Percentiles rank a stretch among this genome's conserved stretches.
Conservation (phyloP, 2,888 invertebrate genomes). For the Diachrysia chrysitis region DNA sequence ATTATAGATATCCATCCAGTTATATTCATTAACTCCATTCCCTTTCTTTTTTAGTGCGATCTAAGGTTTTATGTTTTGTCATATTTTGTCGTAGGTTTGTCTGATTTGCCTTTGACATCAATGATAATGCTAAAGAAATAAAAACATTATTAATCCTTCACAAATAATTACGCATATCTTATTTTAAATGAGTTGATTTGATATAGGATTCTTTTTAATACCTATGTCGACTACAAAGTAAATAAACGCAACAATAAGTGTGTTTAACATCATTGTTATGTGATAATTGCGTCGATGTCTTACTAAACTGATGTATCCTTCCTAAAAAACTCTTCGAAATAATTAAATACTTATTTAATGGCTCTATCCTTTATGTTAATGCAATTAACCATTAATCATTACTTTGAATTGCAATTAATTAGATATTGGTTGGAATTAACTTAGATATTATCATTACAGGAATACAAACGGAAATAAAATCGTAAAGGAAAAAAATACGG, state of each 20-base stretch:
- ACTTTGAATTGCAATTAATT: neutral
- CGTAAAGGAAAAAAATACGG: neutral
- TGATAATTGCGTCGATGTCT: neutral
- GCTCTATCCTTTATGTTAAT: neutral
- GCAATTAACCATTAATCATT: neutral
- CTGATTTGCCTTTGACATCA: no score
- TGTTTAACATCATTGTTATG: neutral
- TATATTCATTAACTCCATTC: no score
- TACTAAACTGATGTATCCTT: neutral
- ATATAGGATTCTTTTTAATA: neutral
- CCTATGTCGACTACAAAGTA: neutral
- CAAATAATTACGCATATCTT: no score
- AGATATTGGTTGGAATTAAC: neutral
- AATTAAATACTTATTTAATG: neutral
- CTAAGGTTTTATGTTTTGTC: no score
- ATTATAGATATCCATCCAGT: no score
- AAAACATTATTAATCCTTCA: no score
- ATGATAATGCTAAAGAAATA: no score
- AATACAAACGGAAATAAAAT: constrained; percentile 24
- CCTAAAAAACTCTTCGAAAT: neutral
- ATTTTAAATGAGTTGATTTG: no score
- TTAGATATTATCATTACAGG: constrained; percentile 12
- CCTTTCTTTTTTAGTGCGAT: no score
- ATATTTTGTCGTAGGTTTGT: no score
- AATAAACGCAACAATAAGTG: neutral